These are phyloP conservation scores for Nebria brevicollis DNA, from an alignment of 2,888 invertebrate genomes.

Conservation along the genomic window DNA sequence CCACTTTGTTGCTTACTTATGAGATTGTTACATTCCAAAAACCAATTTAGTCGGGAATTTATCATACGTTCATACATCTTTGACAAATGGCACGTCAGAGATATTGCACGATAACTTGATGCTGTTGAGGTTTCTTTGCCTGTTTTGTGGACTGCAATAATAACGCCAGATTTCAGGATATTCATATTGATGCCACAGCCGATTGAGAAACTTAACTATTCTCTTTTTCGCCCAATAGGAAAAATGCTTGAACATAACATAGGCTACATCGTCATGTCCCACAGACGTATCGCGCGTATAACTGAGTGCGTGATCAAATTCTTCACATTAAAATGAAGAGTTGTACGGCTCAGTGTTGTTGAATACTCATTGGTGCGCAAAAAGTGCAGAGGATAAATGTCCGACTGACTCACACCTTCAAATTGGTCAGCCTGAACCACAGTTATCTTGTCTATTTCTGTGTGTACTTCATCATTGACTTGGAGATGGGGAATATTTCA, in stretches of 20 bases:
- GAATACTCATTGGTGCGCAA: not conserved
- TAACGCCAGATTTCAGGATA: not conserved
- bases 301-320: not conserved
- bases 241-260: not conserved
- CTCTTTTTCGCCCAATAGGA: not conserved
- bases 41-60: not conserved
- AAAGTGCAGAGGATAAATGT: not conserved
- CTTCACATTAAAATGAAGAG: not conserved
- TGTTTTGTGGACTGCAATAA: not conserved
- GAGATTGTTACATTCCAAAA: not conserved
- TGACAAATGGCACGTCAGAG: slow-evolving; percentile 8
- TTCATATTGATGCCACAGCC: not conserved
- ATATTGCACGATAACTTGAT: slow-evolving; percentile 12
- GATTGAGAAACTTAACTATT: not conserved
- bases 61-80: slow-evolving; percentile 4
- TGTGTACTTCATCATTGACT: not conserved
- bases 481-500: not conserved
- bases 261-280: not conserved
- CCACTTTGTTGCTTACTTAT: not conserved
- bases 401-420: not conserved
- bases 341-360: not conserved
- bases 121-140: not conserved
- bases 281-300: not conserved
- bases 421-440: not conserved
- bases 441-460: not conserved